Conservation (phyloP, 2,113 vertebrate species). For the Boleophthalmus pectinirostris region DNA sequence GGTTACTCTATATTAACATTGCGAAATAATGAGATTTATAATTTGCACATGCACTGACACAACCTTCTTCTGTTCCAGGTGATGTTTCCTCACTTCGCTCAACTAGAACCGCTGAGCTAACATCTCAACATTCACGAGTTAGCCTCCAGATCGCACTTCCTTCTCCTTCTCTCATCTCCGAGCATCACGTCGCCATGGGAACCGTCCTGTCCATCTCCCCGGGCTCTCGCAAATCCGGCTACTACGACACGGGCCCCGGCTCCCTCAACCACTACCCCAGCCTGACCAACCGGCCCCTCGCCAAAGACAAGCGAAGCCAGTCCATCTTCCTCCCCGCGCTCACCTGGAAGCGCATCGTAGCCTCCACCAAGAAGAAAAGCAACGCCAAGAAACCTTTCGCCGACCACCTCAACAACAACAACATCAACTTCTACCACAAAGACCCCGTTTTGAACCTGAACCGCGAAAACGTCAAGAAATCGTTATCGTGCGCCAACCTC, state of each 20-base stretch:
- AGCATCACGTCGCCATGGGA: conserved; percentile 71
- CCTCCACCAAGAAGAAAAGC: conserved; percentile 80
- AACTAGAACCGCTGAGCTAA: not conserved
- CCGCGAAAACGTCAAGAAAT: conserved; percentile 82
- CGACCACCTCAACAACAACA: conserved; percentile 74
- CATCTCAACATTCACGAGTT: not conserved
- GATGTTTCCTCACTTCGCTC: not conserved
- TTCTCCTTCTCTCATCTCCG: conserved; percentile 20
- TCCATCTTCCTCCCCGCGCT: conserved; percentile 82
- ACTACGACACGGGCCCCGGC: conserved; percentile 75
- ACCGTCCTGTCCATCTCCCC: conserved; percentile 82
- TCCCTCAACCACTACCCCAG: conserved; percentile 81
- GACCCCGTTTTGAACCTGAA: conserved; percentile 77
- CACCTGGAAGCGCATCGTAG: conserved; percentile 84
- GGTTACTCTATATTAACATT: too few relatives aligned
- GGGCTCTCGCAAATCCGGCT: conserved; percentile 73
- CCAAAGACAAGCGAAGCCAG: conserved; percentile 78
- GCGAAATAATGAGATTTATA: too few relatives aligned
- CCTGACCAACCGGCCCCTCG: conserved; percentile 77
- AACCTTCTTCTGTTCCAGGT: not conserved
- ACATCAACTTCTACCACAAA: conserved; percentile 76
- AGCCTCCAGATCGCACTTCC: not conserved
- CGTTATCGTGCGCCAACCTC: conserved; percentile 83
- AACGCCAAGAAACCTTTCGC: conserved; percentile 64
- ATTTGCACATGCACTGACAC: too few relatives aligned